phyloP scores from a whole-genome alignment of 2,797 vertebrate species.

The Poeciliopsis presidionis region DNA sequence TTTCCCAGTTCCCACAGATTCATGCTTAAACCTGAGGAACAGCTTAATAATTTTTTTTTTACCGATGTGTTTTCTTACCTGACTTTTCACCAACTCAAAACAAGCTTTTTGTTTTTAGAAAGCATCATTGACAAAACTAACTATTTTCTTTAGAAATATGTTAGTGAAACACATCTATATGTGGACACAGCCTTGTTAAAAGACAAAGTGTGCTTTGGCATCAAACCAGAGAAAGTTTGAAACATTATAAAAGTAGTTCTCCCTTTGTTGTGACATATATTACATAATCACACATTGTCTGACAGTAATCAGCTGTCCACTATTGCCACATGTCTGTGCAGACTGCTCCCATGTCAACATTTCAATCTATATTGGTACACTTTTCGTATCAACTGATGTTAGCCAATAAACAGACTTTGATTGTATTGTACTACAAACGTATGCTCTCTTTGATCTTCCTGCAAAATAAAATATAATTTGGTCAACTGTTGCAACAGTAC shows the following conservation, averaged over 20 bases:
- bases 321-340: background rate
- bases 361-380: background rate
- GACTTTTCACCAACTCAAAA: conserved; percentile 12
- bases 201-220: background rate
- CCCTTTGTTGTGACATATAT: background rate
- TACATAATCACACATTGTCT: background rate
- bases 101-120: background rate
- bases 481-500: background rate
- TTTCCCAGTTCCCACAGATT: conserved; percentile 54
- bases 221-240: background rate
- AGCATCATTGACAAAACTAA: background rate
- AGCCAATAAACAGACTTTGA: background rate
- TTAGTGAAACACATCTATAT: background rate
- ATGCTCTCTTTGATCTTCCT: background rate
- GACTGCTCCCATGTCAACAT: background rate
- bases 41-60: background rate
- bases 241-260: background rate
- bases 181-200: background rate
- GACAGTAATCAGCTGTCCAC: background rate
- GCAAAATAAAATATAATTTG: background rate
- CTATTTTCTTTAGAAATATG: background rate
- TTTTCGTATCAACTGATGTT: background rate
- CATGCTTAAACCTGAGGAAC: conserved; percentile 14
- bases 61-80: conserved; percentile 16
- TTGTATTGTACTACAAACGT: background rate